Conservation (phyloP, 2,113 vertebrate species). For the Chloropsis cyanopogon region DNA sequence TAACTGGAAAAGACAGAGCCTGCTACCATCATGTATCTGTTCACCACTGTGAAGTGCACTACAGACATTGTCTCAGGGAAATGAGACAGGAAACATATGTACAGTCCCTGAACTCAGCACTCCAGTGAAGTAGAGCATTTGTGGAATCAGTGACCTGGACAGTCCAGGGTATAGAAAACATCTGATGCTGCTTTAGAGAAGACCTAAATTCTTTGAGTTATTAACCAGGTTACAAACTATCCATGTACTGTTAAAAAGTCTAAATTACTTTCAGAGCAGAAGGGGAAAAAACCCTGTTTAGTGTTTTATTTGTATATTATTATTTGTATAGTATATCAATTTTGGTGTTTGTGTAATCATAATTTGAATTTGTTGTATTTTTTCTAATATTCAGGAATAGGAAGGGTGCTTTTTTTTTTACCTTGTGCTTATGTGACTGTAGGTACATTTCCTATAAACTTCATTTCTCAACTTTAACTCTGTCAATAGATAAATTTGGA, state of each 20-base stretch:
- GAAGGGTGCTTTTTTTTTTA: not conserved
- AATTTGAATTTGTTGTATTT: not conserved
- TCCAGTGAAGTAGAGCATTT: not conserved
- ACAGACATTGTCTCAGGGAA: not conserved
- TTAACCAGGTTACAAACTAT: not conserved
- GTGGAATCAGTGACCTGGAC: not conserved
- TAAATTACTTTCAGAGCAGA: not conserved
- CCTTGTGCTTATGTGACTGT: not conserved
- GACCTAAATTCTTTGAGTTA: not conserved
- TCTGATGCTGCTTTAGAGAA: not conserved
- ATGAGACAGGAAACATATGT: not conserved
- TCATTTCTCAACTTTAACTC: not conserved
- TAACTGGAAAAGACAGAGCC: not conserved
- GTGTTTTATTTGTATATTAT: not conserved
- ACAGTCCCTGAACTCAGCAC: not conserved
- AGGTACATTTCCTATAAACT: not conserved
- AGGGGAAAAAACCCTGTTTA: not conserved
- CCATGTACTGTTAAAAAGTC: not conserved
- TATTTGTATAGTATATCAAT: not conserved
- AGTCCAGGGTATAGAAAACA: not conserved
- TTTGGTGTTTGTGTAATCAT: not conserved
- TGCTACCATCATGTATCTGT: not conserved
- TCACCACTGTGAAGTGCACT: not conserved
- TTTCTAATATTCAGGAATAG: not conserved
- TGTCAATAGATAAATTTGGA: not conserved